Conservation (phyloP, 2,888 invertebrate species). For the Nudaria mundana region DNA sequence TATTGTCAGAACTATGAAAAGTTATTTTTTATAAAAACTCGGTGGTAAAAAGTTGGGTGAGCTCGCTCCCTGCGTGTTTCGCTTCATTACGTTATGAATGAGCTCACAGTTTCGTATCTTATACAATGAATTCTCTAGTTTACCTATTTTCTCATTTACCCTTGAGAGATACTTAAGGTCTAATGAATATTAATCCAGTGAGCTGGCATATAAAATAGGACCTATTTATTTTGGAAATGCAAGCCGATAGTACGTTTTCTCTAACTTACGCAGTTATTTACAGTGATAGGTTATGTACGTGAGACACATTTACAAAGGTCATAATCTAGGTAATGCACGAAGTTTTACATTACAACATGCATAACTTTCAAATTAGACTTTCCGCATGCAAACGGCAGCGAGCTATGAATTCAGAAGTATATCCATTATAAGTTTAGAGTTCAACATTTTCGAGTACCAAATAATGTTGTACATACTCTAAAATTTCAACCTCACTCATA, state of each 20-base stretch:
- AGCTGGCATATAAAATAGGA: conserved; percentile 23
- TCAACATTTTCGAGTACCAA: conserved; percentile 58
- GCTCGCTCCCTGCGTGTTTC: conserved; percentile 16
- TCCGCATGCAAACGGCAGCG: conserved; percentile 44
- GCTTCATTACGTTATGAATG: conserved; percentile 45
- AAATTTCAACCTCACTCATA: conserved; percentile 45
- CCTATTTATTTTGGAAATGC: conserved; percentile 19
- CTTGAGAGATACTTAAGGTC: conserved; percentile 22
- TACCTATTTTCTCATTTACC: conserved; percentile 31
- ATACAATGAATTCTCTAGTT: conserved; percentile 43
- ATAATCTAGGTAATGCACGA: conserved; percentile 15
- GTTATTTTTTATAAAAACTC: conserved; percentile 62
- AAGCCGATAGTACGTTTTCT: too few relatives aligned
- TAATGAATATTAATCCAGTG: conserved; percentile 25
- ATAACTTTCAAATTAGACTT: conserved; percentile 43
- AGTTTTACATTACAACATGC: conserved; percentile 36
- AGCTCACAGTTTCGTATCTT: conserved; percentile 29
- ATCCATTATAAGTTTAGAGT: conserved; percentile 70
- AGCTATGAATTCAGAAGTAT: conserved; percentile 67
- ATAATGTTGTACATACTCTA: conserved; percentile 54
- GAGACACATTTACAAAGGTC: conserved; percentile 10
- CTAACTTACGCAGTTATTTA: too few relatives aligned
- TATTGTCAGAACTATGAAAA: conserved; percentile 52
- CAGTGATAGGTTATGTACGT: conserved; percentile 12
- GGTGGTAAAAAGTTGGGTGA: conserved; percentile 42